A percentile compares a stretch with the other conserved stretches of the same genome.
Conservation (phyloP, 2,113 vertebrate species). For the Corythoichthys intestinalis region DNA sequence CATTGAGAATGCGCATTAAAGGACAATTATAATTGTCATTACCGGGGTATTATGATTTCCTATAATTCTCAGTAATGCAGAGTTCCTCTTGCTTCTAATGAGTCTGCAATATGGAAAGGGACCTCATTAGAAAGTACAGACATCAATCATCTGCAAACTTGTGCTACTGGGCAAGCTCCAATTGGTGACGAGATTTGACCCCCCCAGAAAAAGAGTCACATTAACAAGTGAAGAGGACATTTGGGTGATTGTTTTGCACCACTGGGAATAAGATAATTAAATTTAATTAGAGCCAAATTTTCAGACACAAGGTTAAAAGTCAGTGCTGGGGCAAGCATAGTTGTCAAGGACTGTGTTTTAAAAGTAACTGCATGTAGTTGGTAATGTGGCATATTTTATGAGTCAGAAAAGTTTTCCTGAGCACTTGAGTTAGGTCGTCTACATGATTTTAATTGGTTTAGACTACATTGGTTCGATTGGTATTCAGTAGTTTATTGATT, state of each 20-base stretch:
- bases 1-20: constrained; percentile 36
- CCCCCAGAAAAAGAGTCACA: constrained; percentile 50
- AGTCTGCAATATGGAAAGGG: constrained; percentile 37
- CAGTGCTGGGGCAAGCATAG: constrained; percentile 17
- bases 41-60: constrained; percentile 45
- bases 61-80: constrained; percentile 45
- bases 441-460: too few relatives aligned
- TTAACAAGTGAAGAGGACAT: constrained; percentile 58
- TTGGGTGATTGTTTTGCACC: constrained; percentile 67
- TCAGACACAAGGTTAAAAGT: constrained; percentile 45
- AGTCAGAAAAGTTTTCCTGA: too few relatives aligned
- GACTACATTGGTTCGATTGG: too few relatives aligned
- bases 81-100: constrained; percentile 40
- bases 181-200: constrained; percentile 40
- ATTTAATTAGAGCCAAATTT: constrained; percentile 68
- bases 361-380: too few relatives aligned
- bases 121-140: constrained; percentile 63
- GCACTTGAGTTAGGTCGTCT: too few relatives aligned
- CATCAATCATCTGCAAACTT: constrained; percentile 62
- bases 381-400: too few relatives aligned
- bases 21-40: constrained; percentile 53
- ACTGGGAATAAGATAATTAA: constrained; percentile 68
- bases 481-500: background rate
- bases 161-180: constrained; percentile 40
- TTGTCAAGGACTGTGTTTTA: constrained; percentile 26